Evolutionary conservation across 2,888 invertebrate genomes (phyloP).

Genomic region (Ethmia dodecea): DNA sequence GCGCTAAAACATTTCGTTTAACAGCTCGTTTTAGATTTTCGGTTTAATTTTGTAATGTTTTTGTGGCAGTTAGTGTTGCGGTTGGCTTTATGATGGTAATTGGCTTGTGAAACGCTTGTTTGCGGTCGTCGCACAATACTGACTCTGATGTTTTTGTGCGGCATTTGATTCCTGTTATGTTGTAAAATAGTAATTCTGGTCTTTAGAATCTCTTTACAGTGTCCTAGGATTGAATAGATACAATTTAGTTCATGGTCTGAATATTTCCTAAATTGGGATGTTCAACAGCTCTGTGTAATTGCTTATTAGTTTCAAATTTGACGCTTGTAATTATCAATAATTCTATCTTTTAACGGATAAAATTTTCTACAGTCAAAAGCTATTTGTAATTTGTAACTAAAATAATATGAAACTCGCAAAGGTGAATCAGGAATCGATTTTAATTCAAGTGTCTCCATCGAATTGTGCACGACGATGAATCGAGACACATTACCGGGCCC

Average conservation of each 20-base stretch:
- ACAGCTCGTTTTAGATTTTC: constrained; percentile 38
- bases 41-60: constrained; percentile 50
- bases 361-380: no score
- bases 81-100: constrained; percentile 40
- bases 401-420: no score
- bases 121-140: constrained; percentile 26
- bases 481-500: constrained; percentile 48
- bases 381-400: no score
- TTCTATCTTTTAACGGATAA: no score
- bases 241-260: no score
- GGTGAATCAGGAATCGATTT: constrained; percentile 44
- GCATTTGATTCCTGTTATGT: constrained; percentile 8
- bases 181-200: not conserved
- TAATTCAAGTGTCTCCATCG: constrained; percentile 43
- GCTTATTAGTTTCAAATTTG: no score
- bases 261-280: no score
- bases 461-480: constrained; percentile 37
- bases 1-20: constrained; percentile 38
- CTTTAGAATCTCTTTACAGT: not conserved
- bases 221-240: no score
- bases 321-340: no score
- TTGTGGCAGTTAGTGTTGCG: constrained; percentile 36
- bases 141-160: constrained; percentile 13
- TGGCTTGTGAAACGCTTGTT: constrained; percentile 36
- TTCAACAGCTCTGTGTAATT: no score